These are phyloP conservation scores for Charadrius vociferus DNA, from an alignment of 2,113 vertebrate species.

Conservation along the genomic window DNA sequence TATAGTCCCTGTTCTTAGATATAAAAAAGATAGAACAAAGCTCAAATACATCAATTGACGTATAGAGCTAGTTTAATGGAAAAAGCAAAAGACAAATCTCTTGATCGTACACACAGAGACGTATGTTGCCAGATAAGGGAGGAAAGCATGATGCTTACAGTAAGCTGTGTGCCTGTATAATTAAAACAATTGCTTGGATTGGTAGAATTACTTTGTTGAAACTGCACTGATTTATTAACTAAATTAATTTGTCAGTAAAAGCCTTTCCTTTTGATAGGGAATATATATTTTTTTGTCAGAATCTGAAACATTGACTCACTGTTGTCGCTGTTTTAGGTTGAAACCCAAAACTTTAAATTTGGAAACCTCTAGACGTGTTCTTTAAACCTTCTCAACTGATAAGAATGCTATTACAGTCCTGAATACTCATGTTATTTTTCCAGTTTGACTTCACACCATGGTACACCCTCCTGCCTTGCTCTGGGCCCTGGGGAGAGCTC, in stretches of 20 bases:
- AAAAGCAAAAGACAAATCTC: not conserved
- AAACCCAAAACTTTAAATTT: not conserved
- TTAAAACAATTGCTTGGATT: not conserved
- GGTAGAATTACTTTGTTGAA: not conserved
- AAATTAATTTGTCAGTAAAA: not conserved
- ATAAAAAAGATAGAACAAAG: not conserved
- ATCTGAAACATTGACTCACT: not conserved
- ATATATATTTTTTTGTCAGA: not conserved
- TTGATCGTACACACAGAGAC: not conserved
- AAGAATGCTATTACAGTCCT: not conserved
- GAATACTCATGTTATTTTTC: no score
- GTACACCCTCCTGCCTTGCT: not conserved
- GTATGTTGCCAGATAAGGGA: not conserved
- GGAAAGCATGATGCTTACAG: not conserved
- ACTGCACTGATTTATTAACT: not conserved
- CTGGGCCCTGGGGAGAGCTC: not conserved
- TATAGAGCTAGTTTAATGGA: no score
- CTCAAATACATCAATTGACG: not conserved
- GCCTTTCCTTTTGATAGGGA: not conserved
- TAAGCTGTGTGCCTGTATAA: not conserved
- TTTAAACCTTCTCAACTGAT: not conserved
- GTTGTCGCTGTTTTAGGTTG: not conserved
- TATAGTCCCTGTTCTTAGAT: not conserved
- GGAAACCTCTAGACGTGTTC: not conserved
- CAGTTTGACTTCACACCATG: accelerated